Evolutionary conservation across 2,888 invertebrate genomes (phyloP), one percentile per base, ranked within the genome.

Genomic region (Hetaerina titia): DNA sequence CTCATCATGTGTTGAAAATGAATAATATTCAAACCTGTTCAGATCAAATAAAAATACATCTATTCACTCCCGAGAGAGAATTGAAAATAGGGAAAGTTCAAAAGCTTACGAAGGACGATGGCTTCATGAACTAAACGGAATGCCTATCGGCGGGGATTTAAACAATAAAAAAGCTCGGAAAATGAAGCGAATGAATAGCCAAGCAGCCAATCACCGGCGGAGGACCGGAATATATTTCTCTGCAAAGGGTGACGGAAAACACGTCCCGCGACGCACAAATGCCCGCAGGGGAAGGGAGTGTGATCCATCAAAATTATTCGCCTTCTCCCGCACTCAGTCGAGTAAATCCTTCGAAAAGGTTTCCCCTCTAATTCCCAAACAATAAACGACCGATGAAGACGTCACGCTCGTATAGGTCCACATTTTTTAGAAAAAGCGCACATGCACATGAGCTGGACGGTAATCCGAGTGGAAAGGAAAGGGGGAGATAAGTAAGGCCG

Each of bases 341-440:
- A 19, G 69, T 22, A 69, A 1, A 69, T 69, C 69, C 9, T 69
- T 69, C 19, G 69, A 69, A 9, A 45, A 7, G n/a, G 22, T n/a
- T 22, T 22, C 69, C 8, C 69, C 45, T 4, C 69, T 22, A 69
- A 17, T 6, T 2, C 6, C 69, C 69, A 22, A 69, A 69, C 69
- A n/a, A 69, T n/a, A 69, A 69, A 69, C 22, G n/a, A 69, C n/a
- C 69, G 69, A 69, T 69, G 69, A 69, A 69, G 69, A 69, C 69
- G 69, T 69, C 69, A 22, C 69, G 69, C 22, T 2, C 4, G 45
- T 45, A 45, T 45, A 45, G 45, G 45, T 45, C 45, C 45, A 45
- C 4, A n/a, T 69, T 69, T 8, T 69, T 22, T 1, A 69, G 69
- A 19, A n/a, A 19, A 69, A 22, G 69, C 69, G n/a, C 45, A 45